Evolutionary conservation across 1,140 invertebrate genomes (phyloP), one percentile per base, ranked within the genome.

Genomic region (Ceratina australensis): DNA sequence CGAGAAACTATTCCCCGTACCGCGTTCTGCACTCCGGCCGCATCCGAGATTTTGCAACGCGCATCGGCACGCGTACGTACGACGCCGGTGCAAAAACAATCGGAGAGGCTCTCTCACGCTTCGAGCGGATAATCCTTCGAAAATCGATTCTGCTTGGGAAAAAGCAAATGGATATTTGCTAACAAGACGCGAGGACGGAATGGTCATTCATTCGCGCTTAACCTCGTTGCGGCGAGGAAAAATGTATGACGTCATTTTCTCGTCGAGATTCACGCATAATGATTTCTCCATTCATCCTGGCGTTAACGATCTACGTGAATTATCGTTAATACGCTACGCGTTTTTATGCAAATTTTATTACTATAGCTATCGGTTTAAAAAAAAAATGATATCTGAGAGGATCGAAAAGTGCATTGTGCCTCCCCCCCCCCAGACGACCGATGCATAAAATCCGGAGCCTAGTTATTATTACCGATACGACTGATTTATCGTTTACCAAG

Each of bases 11-110:
- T 82, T 83, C 81, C 60, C 56, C 52, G 81, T 82, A 83, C 59
- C 68, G 69, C 64, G 56, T 83, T 82, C 81, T 78, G 81, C 80
- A 83, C 81, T 83, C 81, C 57, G 49, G 71, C 56, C 16, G 79
- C 80, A 78, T 81, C 78, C 79, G 79, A 52, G 80, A 83, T 82
- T 78, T 82, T 59, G 81, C 57, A 78, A 78, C n/a, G 42, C 72
- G 49, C 69, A 52, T 24, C 54, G 33, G 24, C 50, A 50, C 50
- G 64, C 18, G 57, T 20, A 47, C 50, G 69, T 26, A 52, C 49
- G 59, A 52, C 49, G 59, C 15, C 59, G 33, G 50, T 42, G 52
- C 59, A 57, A 28, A 74, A 66, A 66, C 52, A 57, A 74, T 65
- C 26, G 61, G 50, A 65, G 42, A 78, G 68, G 42, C 57, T 78